Base-by-base conservation (phyloP, 2,888 invertebrate species). In the Hipparchia sbordonii region DNA sequence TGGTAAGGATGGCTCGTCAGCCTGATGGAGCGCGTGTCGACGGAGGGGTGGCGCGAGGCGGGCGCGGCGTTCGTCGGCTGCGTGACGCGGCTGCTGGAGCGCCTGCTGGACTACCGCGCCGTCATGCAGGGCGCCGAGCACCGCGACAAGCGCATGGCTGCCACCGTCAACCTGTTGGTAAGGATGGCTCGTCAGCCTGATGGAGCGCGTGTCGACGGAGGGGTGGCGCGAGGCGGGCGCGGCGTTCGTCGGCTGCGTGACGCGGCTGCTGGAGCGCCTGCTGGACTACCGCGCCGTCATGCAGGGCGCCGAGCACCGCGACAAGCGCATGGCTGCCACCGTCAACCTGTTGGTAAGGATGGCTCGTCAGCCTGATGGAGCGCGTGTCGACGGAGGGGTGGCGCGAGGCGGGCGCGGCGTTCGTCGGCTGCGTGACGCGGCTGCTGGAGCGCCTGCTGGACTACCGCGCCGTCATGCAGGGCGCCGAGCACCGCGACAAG, bases 261-360 rank as follows among this genome's bases (percentile, higher is more conserved):
- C 98, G 0, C 94, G 97, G 9, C 94, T 99, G 57, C 87, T 99
- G 78, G 98, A 98, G 89, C 94, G 98, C 46, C 94, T 99, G 68
- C 92, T 99, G 62, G 99, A 99, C 93, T 99, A 99, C 89, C 96
- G 99, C 77, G 98, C 97, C 82, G 98, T 99, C 2, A 97, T 98
- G 93, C 98, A 98, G 86, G 98, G 98, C n/a, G 98, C 98, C 82
- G 98, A 99, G 85, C 98, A 98, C 87, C 94, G 98, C 54, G 98
- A 98, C 86, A 99, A 98, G 87, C 94, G 98, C 74, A 99, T 99
- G 98, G 98, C 98, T 0, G 99, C 98, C 85, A 99, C 98, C 3
- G 98, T 98, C 72, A 99, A 99, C 89, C 94, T 99, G 77, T 46
- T 67, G 67, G 67, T 67, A 12, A 67, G 46, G 0, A 23, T 61